phyloP scores from a whole-genome alignment of 2,797 vertebrate species.

The Platyrinchus mystaceus region DNA sequence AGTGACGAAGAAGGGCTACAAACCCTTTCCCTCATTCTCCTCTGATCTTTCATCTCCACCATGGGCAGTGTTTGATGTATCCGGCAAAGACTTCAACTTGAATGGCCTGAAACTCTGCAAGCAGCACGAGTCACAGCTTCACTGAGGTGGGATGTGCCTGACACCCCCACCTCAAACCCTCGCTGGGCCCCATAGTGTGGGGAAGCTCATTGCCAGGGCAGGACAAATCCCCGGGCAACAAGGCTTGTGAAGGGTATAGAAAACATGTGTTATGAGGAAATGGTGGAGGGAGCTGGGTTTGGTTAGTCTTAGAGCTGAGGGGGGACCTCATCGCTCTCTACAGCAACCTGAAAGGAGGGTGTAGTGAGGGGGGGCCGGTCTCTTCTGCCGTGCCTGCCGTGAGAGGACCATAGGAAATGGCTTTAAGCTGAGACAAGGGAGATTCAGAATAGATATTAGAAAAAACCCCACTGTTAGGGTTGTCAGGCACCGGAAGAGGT shows the following conservation, averaged over 20 bases:
- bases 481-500: background rate
- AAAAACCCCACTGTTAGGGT: background rate
- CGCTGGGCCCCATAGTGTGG: accelerated
- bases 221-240: background rate
- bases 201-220: background rate
- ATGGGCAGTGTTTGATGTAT: background rate
- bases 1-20: background rate
- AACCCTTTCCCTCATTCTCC: background rate
- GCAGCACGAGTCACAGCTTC: background rate
- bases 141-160: accelerated
- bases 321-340: background rate
- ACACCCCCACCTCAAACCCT: accelerated
- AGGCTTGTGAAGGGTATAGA: background rate
- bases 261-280: background rate
- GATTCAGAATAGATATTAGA: background rate
- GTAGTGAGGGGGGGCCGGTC: accelerated
- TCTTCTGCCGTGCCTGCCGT: background rate
- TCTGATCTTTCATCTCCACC: background rate
- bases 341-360: no score
- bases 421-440: background rate
- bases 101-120: background rate
- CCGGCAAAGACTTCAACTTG: background rate
- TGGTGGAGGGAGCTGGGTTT: background rate
- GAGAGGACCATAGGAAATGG: background rate
- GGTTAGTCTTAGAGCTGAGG: background rate